phyloP scores from a whole-genome alignment of 2,888 invertebrate genomes.

The Altica lythri region DNA sequence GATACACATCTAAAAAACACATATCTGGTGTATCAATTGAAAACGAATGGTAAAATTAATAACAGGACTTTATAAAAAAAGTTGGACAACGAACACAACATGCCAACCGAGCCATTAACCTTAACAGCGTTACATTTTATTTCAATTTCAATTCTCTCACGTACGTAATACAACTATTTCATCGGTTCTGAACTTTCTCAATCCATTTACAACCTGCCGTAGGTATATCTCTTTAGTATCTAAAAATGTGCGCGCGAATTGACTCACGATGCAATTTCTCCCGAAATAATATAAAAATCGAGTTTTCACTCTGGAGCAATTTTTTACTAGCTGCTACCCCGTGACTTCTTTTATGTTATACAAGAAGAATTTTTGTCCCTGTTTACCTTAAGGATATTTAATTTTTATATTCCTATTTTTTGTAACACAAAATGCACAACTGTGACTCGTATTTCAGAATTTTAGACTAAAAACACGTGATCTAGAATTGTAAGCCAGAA shows the following conservation, averaged over 20 bases:
- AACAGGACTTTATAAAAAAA: constrained; percentile 1
- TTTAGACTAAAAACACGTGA: too few relatives aligned
- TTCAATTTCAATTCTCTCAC: constrained; percentile 27
- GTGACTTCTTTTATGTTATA: too few relatives aligned
- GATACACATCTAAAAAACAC: too few relatives aligned
- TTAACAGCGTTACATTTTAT: constrained; percentile 22
- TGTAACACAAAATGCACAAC: too few relatives aligned
- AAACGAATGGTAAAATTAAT: neutral
- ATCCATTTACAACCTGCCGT: constrained; percentile 9
- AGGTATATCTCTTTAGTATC: constrained; percentile 7
- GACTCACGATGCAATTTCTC: constrained; percentile 1
- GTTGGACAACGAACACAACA: neutral
- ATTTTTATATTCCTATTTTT: too few relatives aligned
- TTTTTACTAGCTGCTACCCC: too few relatives aligned
- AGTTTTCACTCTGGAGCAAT: too few relatives aligned
- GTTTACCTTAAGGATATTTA: too few relatives aligned
- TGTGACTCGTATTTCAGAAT: too few relatives aligned
- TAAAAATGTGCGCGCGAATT: neutral
- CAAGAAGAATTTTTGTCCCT: too few relatives aligned
- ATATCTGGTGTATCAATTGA: neutral
- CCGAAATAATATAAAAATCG: too few relatives aligned
- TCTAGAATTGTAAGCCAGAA: too few relatives aligned
- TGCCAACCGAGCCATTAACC: constrained; percentile 12
- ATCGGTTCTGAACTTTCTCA: constrained; percentile 26
- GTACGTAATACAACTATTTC: constrained; percentile 27